Conservation (phyloP, 2,113 vertebrate genomes). For the Oenanthe oenanthe region DNA sequence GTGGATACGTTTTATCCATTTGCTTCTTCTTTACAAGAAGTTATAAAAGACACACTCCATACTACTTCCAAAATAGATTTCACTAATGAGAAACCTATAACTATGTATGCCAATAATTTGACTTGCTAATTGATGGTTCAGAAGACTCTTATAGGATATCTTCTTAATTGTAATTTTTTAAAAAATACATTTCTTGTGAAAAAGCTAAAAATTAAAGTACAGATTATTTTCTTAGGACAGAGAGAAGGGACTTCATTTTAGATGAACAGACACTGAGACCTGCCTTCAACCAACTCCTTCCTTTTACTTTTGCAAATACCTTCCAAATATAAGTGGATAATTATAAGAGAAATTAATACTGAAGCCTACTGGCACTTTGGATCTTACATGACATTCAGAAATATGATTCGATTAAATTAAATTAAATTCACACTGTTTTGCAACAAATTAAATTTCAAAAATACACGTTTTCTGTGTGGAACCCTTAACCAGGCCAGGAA, state of each 20-base stretch:
- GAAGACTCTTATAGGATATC: background rate
- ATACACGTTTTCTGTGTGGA: background rate
- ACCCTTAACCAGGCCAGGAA: background rate
- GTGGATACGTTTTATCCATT: background rate
- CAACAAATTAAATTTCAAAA: background rate
- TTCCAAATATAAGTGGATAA: background rate
- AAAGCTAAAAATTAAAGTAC: background rate
- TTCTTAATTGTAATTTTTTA: background rate
- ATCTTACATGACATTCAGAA: background rate
- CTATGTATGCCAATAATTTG: background rate
- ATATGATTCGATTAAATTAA: background rate
- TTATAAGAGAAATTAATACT: background rate
- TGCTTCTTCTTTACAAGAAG: background rate
- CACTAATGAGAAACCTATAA: background rate
- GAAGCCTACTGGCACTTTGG: background rate
- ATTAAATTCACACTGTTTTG: background rate
- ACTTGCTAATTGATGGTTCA: background rate
- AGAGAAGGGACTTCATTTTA: background rate
- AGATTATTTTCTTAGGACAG: background rate
- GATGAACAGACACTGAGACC: background rate
- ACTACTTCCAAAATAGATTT: background rate
- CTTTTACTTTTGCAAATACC: background rate
- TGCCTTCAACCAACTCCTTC: background rate
- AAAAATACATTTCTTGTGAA: background rate
- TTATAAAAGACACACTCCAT: background rate